phyloP scores from a whole-genome alignment of 1,140 invertebrate genomes.

The Heliconius hewitsoni region DNA sequence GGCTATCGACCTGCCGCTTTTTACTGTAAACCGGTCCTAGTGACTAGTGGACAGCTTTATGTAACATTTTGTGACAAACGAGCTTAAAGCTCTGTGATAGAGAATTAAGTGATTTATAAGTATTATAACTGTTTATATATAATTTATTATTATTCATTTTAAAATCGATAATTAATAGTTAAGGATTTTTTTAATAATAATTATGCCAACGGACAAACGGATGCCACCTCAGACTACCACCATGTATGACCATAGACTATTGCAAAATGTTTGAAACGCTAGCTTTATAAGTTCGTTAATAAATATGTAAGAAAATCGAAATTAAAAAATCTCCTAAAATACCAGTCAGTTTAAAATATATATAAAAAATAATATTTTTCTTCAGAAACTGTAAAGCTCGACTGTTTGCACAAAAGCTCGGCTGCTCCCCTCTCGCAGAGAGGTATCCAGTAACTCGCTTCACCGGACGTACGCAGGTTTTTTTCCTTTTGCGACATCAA shows the following conservation, averaged over 20 bases:
- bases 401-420: not conserved
- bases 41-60: constrained; percentile 42
- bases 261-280: too few relatives aligned
- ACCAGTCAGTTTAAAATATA: too few relatives aligned
- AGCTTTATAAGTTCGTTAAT: too few relatives aligned
- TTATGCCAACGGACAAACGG: too few relatives aligned
- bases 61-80: not conserved
- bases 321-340: too few relatives aligned
- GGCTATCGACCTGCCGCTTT: constrained; percentile 65
- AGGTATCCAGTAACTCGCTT: constrained; percentile 17
- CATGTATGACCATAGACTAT: too few relatives aligned
- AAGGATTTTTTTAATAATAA: too few relatives aligned
- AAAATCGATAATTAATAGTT: not conserved
- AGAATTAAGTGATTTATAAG: not conserved
- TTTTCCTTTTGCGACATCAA: constrained; percentile 39
- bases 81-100: not conserved
- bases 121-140: not conserved
- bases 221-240: too few relatives aligned
- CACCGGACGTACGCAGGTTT: constrained; percentile 36
- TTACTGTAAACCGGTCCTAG: constrained; percentile 56
- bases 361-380: not conserved
- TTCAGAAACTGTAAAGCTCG: not conserved
- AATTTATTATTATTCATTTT: not conserved
- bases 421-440: constrained; percentile 16
- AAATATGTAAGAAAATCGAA: too few relatives aligned